Evolutionary conservation across 2,888 invertebrate species (phyloP).

Genomic region (Plagiodera versicolora): DNA sequence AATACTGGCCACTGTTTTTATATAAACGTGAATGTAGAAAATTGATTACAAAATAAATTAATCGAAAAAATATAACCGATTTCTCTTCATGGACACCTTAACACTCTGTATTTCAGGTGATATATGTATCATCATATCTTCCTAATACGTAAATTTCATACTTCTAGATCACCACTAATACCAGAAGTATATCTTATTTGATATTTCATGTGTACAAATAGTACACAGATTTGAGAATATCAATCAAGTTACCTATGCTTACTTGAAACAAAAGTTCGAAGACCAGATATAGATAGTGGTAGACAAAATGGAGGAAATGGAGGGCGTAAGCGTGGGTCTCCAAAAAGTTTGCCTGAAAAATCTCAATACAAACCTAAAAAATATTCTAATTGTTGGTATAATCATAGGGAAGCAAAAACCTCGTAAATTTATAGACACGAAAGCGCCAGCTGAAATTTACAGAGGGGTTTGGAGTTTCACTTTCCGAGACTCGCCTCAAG

Average conservation of each 20-base stretch:
- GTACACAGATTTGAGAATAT: neutral
- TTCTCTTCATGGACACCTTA: too few species aligned
- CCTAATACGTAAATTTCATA: too few species aligned
- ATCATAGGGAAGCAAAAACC: slow-evolving; percentile 69
- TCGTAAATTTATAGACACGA: slow-evolving; percentile 57
- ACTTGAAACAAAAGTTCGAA: neutral
- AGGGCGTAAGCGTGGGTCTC: slow-evolving; percentile 33
- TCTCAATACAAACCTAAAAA: slow-evolving; percentile 44
- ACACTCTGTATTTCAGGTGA: neutral
- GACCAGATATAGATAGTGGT: neutral
- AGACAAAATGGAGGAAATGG: slow-evolving; percentile 11
- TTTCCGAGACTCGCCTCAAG: slow-evolving; percentile 69
- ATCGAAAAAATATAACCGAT: too few species aligned
- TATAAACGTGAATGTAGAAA: too few species aligned
- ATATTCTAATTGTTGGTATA: slow-evolving; percentile 58
- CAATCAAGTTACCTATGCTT: neutral
- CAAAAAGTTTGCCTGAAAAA: slow-evolving; percentile 44
- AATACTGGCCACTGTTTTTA: too few species aligned
- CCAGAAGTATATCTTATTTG: too few species aligned
- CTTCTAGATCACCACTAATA: too few species aligned
- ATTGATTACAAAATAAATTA: too few species aligned
- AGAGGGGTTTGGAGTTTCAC: slow-evolving; percentile 79
- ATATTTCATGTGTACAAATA: too few species aligned
- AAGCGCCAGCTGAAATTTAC: slow-evolving; percentile 60
- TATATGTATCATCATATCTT: neutral